Base-by-base conservation (phyloP, 2,888 invertebrate species). In the Nipponacmea schrenckii region DNA sequence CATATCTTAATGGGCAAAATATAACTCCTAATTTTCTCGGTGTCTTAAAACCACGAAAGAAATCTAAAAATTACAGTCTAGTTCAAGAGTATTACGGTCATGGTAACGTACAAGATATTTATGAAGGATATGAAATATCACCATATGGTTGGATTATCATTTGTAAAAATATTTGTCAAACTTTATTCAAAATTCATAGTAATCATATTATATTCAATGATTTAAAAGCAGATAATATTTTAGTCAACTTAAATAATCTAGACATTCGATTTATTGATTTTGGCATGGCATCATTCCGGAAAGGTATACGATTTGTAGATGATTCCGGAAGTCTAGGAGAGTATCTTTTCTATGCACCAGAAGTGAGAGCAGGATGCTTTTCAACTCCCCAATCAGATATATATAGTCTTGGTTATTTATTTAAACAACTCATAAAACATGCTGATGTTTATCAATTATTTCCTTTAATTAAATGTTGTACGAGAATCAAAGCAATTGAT, bases 241-340 rank as follows among this genome's bases (percentile, higher is more conserved):
- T 56, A 24, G 56, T 56, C 10, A 14, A 56, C 24, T 24, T 56
- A 10, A 14, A 56, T 56, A 24, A 12, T 56, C 20, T 56, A 0
- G 24, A 56, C 14, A 74, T 76, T 26, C 70, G 74, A 26, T 76
- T 74, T 66, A 76, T 76, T 7, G 76, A 76, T 27, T 65, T 76
- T 27, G 76, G 76, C 71, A 74, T 76, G 74, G 74, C 76, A 64
- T 74, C 76, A 20, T 76, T 72, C 68, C 70, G 72, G 69, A 72
- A 76, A 69, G 76, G 76, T 0, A 66, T 76, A 31, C 71, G 70
- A 64, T 76, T 76, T 68, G 72, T 71, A 27, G 71, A 71, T 24
- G 70, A 71, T 3, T 68, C 74, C 17, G 71, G 73, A 50, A 73
- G 74, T 64, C 74, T 76, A 74, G 64, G 68, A 67, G 73, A 71